A percentile compares a stretch with the other conserved stretches of the same genome.
These are phyloP conservation scores for Orthosia gothica DNA, from an alignment of 2,888 invertebrate genomes.

Conservation along the genomic window DNA sequence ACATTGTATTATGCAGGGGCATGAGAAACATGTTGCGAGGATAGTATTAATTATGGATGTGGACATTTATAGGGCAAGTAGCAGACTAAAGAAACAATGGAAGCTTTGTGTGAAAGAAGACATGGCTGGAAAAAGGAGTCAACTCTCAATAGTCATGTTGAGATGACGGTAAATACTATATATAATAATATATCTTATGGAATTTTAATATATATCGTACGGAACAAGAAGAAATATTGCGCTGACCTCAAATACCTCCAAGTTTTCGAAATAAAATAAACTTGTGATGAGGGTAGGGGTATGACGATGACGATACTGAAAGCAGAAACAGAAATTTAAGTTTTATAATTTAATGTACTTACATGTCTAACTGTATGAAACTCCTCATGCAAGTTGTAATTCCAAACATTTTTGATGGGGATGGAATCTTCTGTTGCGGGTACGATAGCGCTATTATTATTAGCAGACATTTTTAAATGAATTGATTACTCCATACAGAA, in stretches of 20 bases:
- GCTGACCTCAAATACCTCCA: not conserved
- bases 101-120: not conserved
- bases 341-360: slow-evolving; percentile 1
- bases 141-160: not conserved
- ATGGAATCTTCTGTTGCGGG: not conserved
- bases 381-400: slow-evolving; percentile 98
- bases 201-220: not conserved
- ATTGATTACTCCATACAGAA: not conserved
- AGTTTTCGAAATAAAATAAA: not conserved
- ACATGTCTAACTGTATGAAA: slow-evolving; percentile 96
- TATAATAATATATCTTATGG: no score
- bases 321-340: not conserved
- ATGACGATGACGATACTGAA: not conserved
- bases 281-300: not conserved
- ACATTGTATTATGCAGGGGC: no score
- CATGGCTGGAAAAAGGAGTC: not conserved
- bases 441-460: no score
- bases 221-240: not conserved
- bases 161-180: not conserved
- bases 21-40: no score
- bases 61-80: no score
- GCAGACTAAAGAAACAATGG: not conserved
- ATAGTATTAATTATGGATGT: no score
- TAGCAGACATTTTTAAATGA: not conserved
- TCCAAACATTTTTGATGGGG: slow-evolving; percentile 99